Evolutionary conservation across 2,797 vertebrate species (phyloP).

Genomic region (Sebastolobus altivelis): DNA sequence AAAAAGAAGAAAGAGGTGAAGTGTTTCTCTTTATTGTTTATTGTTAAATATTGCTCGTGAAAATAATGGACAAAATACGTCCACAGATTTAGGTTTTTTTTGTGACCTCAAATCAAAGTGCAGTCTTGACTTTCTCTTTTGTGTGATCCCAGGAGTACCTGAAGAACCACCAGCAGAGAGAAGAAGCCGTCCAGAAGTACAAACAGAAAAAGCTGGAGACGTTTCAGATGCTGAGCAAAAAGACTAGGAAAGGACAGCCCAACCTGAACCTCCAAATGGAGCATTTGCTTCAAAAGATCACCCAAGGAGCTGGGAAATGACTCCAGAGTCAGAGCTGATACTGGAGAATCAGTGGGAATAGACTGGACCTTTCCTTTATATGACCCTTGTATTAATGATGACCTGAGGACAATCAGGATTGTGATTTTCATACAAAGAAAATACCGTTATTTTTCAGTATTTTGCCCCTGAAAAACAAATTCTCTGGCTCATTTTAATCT

Average conservation of each 20-base stretch:
- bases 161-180: slow-evolving; percentile 87
- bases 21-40: neutral
- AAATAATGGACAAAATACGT: neutral
- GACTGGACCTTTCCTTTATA: neutral
- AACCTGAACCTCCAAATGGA: slow-evolving; percentile 97
- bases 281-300: slow-evolving; percentile 94
- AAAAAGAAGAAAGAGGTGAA: slow-evolving; percentile 90
- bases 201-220: slow-evolving; percentile 92
- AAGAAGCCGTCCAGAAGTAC: slow-evolving; percentile 90
- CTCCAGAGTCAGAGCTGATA: neutral
- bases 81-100: neutral
- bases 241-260: slow-evolving; percentile 96
- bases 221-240: slow-evolving; percentile 92
- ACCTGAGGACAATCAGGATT: neutral
- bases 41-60: neutral
- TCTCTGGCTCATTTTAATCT: neutral
- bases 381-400: neutral
- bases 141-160: slow-evolving; percentile 85
- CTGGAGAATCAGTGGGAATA: neutral
- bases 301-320: slow-evolving; percentile 79
- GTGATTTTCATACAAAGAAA: neutral
- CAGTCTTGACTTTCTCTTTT: neutral
- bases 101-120: neutral
- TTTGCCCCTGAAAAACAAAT: neutral
- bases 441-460: neutral